Base-by-base conservation (phyloP, 2,888 invertebrate genomes). In the Tridacna gigas region DNA sequence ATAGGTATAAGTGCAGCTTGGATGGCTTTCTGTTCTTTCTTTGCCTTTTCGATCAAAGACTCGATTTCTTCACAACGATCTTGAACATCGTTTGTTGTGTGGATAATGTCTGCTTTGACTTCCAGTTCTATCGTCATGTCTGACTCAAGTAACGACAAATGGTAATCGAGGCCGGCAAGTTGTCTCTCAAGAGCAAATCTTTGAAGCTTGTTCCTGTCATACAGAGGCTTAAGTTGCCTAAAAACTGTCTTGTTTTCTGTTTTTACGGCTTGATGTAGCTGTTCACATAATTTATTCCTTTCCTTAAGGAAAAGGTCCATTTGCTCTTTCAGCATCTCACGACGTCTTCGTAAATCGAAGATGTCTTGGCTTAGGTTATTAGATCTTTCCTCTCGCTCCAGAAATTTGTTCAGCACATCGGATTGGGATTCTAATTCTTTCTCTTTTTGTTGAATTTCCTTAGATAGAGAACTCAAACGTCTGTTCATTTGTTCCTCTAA, bases 31-130 rank as follows among this genome's bases (percentile, higher is more conserved):
- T 91, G 83, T 74, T 92, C 90, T 51, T 86, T 88, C 61, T 83
- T 90, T 60, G 91, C 90, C n/a, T 88, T 88, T 25, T 90, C 90
- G 13, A 93, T 75, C 18, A 78, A 83, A 77, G 90, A 77, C 69
- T 93, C 93, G 13, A 92, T 82, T 22, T 89, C 89, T 76, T 92
- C 92, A 73, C 92, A 92, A 12, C 88, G 87, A 73, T 92, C 92
- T 75, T 93, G 93, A 0, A 91, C 89, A 67, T 91, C 91, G 74
- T 93, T 92, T 45, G 92, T 92, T 69, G 86, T 88, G 61, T 89
- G 89, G 47, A 93, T 91, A 22, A 92, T 83, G 45, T 89, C 90
- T 11, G 92, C 85, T 45, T 92, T 91, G 4, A 91, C 83, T 45
- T 91, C 89, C 1, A 92, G 86, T 80, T 93, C 93, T 37, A 92